Evolutionary conservation across 2,113 vertebrate species (phyloP).

Genomic region (Circaetus gallicus): DNA sequence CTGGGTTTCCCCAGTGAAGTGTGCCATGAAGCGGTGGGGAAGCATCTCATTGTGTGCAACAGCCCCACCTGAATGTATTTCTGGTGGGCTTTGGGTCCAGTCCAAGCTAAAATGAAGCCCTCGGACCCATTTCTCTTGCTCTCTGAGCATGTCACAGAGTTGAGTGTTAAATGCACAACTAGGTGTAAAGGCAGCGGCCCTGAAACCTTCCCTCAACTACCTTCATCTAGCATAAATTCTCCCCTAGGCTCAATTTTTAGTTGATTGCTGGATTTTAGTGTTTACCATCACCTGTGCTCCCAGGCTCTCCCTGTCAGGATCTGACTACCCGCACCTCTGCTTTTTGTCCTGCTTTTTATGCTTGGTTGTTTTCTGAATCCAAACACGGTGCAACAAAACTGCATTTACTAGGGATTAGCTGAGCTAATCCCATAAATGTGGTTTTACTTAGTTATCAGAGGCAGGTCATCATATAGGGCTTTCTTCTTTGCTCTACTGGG

Average conservation of each 20-base stretch:
- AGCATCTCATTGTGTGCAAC: accelerated
- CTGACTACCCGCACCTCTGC: not conserved
- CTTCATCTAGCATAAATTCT: not conserved
- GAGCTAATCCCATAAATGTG: conserved; percentile 16
- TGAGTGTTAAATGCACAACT: not conserved
- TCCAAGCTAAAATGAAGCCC: not conserved
- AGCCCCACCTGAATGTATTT: not conserved
- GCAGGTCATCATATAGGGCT: not conserved
- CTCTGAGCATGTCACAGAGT: not conserved
- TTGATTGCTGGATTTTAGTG: not conserved
- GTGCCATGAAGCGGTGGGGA: not conserved
- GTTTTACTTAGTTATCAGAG: not conserved
- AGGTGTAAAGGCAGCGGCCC: not conserved
- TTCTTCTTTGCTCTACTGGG: not conserved
- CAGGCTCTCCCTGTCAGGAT: not conserved
- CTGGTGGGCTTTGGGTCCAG: not conserved
- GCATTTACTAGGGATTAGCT: conserved; percentile 3
- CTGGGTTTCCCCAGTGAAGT: not conserved
- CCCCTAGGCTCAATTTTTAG: not conserved
- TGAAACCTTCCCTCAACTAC: not conserved
- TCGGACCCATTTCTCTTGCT: not conserved
- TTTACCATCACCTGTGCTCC: not conserved
- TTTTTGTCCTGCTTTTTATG: not conserved
- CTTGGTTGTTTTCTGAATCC: not conserved
- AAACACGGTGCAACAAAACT: not conserved